Evolutionary conservation across 2,888 invertebrate species (phyloP).

Genomic region (Rotaria socialis): DNA sequence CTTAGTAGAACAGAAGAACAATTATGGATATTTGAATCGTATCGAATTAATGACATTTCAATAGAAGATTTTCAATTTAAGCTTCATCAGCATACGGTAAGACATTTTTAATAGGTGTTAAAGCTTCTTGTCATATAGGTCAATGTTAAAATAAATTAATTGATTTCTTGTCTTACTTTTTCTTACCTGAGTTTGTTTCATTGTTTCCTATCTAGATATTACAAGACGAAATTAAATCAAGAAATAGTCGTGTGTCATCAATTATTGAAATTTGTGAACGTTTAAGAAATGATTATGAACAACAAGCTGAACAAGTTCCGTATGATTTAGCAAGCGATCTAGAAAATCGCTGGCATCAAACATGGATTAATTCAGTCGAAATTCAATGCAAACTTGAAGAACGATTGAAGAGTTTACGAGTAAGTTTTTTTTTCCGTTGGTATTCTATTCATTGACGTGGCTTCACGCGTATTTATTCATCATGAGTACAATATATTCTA

Average conservation of each 20-base stretch:
- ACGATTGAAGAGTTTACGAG: neutral
- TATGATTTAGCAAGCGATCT: conserved; percentile 61
- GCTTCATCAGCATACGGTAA: conserved; percentile 77
- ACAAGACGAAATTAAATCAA: conserved; percentile 85
- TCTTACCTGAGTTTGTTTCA: too few relatives aligned
- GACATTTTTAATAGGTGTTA: conserved; percentile 51
- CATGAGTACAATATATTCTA: neutral
- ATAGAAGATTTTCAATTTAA: conserved; percentile 70
- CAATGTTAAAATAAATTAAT: neutral
- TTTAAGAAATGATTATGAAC: neutral
- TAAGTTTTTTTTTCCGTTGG: neutral
- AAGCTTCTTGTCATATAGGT: conserved; percentile 49
- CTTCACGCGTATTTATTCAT: neutral
- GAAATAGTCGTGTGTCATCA: conserved; percentile 57
- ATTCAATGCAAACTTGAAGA: conserved; percentile 83
- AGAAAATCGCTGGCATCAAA: conserved; percentile 81
- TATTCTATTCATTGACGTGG: neutral
- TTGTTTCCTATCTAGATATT: conserved; percentile 68
- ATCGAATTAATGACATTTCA: conserved; percentile 68
- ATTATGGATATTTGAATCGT: conserved; percentile 69
- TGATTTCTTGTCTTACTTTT: neutral
- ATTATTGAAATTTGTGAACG: conserved; percentile 55
- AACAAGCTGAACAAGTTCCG: neutral
- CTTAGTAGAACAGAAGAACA: conserved; percentile 77
- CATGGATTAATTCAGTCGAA: conserved; percentile 81